phyloP scores from a whole-genome alignment of 2,113 vertebrate species.

The Ivindomyrus marchei region DNA sequence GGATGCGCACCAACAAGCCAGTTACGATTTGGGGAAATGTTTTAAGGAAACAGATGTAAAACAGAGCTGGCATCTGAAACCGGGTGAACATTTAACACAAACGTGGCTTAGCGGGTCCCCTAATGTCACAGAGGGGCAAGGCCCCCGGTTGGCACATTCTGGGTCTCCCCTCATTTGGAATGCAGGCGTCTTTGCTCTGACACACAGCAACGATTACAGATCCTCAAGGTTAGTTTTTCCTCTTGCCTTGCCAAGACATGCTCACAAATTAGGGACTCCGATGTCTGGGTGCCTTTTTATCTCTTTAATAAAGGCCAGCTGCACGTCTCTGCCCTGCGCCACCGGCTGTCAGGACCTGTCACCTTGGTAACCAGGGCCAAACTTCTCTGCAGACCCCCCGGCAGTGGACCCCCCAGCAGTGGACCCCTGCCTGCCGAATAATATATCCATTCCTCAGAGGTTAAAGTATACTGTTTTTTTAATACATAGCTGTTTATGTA shows the following conservation, averaged over 20 bases:
- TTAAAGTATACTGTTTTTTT: neutral
- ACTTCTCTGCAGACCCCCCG: neutral
- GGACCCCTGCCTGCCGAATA: neutral
- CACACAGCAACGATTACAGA: neutral
- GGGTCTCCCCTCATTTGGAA: neutral
- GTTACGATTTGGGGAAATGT: neutral
- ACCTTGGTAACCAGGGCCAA: neutral
- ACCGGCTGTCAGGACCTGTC: neutral
- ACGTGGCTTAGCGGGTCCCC: neutral
- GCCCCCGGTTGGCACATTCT: neutral
- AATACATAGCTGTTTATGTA: neutral
- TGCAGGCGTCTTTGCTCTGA: neutral
- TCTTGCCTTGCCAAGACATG: conserved; percentile 21
- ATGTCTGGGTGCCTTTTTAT: conserved; percentile 38
- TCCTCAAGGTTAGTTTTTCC: neutral
- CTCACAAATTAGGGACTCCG: conserved; percentile 37
- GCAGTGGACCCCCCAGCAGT: neutral
- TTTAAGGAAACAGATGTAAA: neutral
- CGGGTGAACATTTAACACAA: neutral
- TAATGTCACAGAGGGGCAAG: neutral
- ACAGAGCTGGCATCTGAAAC: neutral
- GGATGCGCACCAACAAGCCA: neutral
- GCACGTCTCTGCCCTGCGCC: conserved; percentile 30
- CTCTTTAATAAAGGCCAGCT: conserved; percentile 39
- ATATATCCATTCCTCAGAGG: neutral